Conservation (phyloP, 1,140 invertebrate genomes). For the Drosophila jambulina region DNA sequence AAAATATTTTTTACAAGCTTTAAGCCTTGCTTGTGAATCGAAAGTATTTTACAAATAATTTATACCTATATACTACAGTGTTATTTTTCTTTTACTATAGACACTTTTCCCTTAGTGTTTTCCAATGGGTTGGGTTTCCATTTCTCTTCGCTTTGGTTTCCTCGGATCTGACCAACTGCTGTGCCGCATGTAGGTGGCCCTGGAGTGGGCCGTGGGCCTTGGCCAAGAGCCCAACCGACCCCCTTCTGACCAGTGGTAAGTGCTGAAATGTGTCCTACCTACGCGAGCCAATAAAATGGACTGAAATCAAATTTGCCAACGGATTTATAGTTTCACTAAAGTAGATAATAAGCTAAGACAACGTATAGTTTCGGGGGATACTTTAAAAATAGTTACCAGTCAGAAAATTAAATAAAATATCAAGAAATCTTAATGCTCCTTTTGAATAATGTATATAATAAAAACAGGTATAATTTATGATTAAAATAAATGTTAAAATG, state of each 20-base stretch:
- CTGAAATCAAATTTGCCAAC: slow-evolving; percentile 39
- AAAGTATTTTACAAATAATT: no score
- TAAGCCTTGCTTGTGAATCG: no score
- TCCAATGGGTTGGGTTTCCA: slow-evolving; percentile 11
- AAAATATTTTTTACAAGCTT: no score
- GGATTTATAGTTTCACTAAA: slow-evolving; percentile 17
- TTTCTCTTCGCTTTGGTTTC: slow-evolving; percentile 7
- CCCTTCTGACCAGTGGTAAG: slow-evolving; percentile 60
- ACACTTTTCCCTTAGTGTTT: neutral
- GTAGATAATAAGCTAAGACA: neutral
- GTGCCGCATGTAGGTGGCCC: slow-evolving; percentile 66
- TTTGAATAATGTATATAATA: no score
- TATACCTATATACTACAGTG: no score
- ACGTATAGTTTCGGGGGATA: no score
- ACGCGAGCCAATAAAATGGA: slow-evolving; percentile 46
- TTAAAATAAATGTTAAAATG: no score
- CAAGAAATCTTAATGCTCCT: no score
- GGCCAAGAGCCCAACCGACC: slow-evolving; percentile 51
- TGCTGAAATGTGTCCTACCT: slow-evolving; percentile 72
- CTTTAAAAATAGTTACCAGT: no score
- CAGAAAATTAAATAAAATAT: no score
- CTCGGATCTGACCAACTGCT: slow-evolving; percentile 64
- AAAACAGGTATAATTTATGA: neutral
- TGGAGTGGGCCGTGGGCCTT: slow-evolving; percentile 45
- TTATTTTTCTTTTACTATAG: no score